Evolutionary conservation across 1,140 invertebrate species (phyloP), one percentile per base, ranked within the genome.

Genomic region (Heliconius congener): DNA sequence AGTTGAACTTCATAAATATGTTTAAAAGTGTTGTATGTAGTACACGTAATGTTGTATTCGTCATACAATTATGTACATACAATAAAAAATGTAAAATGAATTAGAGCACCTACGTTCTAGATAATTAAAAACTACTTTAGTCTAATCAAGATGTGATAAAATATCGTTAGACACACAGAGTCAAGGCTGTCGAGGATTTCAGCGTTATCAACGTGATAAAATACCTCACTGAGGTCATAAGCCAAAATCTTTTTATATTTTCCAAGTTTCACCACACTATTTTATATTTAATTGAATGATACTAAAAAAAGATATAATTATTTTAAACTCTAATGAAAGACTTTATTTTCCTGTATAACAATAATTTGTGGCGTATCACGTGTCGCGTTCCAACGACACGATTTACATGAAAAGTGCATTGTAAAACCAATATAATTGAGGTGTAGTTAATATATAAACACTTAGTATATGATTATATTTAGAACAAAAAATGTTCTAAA

Each of bases 111-210:
- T 27, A 66, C 5, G 27, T 66, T 27, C 60, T 66, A 46, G 50
- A 27, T 50, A 73, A 73, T 73, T 71, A 78, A 77, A 78, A 73
- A 78, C 42, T 78, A 37, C 37, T 23, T 57, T 52, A 52, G n/a
- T 57, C 76, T 73, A 76, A 72, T 72, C 77, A 73, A 80, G 80
- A 83, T 81, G 78, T 60, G 71, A 85, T 74, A 73, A 39, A 66
- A 79, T 81, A 80, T 82, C 77, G 73, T 78, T 72, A 81, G 37
- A 74, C 81, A 85, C 81, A 78, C 80, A 82, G 76, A 81, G 78
- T 82, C 85, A 87, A 87, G 87, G 85, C 82, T 86, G 81, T 75
- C 79, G 82, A 83, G 79, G 81, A 87, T 84, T 86, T 84, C 73
- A 11, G 39, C 71, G 71, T 88, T 89, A 89, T 85, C 85, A 83